Percentiles rank a stretch among this genome's conserved stretches.
Evolutionary conservation across 2,113 vertebrate species (phyloP).

Genomic region (Stercorarius parasiticus): DNA sequence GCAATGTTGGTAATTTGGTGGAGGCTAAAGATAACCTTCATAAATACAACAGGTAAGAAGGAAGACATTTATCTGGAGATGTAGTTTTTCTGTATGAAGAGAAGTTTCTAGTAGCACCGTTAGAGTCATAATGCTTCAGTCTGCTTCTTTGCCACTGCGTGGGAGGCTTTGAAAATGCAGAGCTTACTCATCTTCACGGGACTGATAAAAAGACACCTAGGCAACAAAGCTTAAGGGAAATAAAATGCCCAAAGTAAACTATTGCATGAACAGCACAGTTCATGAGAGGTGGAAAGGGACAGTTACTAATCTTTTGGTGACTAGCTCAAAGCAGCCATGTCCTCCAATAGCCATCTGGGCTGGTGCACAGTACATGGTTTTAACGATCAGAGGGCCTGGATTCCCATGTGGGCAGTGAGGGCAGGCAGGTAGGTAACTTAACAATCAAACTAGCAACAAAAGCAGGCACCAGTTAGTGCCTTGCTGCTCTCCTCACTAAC

Average conservation of each 20-base stretch:
- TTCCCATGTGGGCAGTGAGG: not conserved
- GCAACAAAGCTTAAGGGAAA: constrained; percentile 51
- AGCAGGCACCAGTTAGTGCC: not conserved
- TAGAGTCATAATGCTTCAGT: not conserved
- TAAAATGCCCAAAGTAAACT: not conserved
- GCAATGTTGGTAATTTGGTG: not conserved
- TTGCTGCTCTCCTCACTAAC: not conserved
- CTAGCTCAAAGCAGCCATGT: not conserved
- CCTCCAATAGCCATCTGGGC: not conserved
- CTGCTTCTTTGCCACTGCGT: constrained; percentile 46
- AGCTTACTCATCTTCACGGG: constrained; percentile 65
- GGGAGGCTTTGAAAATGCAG: constrained; percentile 53
- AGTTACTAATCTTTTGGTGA: not conserved
- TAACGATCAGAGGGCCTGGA: not conserved
- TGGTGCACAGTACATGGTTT: not conserved
- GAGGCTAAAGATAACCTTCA: not conserved
- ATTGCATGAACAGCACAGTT: not conserved
- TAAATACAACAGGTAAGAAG: not conserved
- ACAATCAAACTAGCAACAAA: not conserved
- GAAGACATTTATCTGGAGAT: not conserved
- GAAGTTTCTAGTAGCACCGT: constrained; percentile 23
- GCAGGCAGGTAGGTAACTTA: not conserved
- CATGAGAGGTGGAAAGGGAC: not conserved
- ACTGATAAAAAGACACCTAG: constrained; percentile 52
- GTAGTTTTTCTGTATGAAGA: not conserved